Evolutionary conservation across 2,888 invertebrate species (phyloP), one percentile per base, ranked within the genome.

Genomic region (Drosophila aldrichi): DNA sequence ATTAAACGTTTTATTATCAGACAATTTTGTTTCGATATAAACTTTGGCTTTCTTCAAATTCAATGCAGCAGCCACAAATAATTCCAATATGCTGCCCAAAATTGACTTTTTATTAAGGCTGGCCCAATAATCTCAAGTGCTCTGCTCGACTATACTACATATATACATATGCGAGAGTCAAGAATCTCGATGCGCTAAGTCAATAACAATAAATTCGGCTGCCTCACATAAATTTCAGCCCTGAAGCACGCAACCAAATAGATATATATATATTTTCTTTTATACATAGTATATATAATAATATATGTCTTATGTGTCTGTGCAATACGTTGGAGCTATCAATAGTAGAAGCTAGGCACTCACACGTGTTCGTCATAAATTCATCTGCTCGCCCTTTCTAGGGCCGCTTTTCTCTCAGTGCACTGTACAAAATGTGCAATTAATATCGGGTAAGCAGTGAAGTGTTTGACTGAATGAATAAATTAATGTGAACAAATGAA

Each of bases 181-280:
- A 29, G 32, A 46, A 59, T 58, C 43, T 54, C 54, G 29, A 43
- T 59, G 51, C 49, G 57, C 66, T 57, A 67, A 85, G 79, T 88
- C 86, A 88, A 90, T 88, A 77, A 70, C 77, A 74, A 88, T 84
- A 90, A 78, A 79, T 85, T 72, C 72, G 57, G 63, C 62, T 38
- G 70, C 38, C 55, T n/a, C 46, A 59, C 69, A 77, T 73, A 69
- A 77, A 73, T 61, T 58, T 43, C 38, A 43, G 46, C 48, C 51
- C 43, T 29, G 44, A 36, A 14, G 59, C 46, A 48, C 40, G 41
- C 44, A 66, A 43, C 59, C 56, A 57, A 36, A 57, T 22, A 29
- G 38, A 57, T 40, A 32, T 36, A 29, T 41, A 57, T 40, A 32
- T 36, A 29, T 41, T 32, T 32, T 32, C 32, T 46, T 32, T 10